phyloP scores from a whole-genome alignment of 2,888 invertebrate genomes.

The Marronus borbonicus region DNA sequence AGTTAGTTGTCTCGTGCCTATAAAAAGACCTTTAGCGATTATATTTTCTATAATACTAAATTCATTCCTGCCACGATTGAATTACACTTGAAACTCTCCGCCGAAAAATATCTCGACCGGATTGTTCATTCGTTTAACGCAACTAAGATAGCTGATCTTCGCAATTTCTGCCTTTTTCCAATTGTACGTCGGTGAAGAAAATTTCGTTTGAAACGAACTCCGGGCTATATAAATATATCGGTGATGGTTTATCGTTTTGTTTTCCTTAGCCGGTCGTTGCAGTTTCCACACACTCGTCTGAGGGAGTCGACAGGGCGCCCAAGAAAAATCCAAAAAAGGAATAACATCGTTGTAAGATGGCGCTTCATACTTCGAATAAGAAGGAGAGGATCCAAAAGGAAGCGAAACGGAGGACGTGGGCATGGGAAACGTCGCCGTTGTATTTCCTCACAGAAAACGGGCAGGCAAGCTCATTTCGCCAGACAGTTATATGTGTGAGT shows the following conservation, averaged over 20 bases:
- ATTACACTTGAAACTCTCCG: too few species aligned
- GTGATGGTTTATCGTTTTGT: conserved; percentile 69
- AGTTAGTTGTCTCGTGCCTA: too few species aligned
- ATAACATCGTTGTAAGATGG: conserved; percentile 64
- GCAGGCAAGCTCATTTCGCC: conserved; percentile 67
- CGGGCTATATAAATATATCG: conserved; percentile 65
- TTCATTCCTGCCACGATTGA: too few species aligned
- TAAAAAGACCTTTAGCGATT: too few species aligned
- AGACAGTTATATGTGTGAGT: conserved; percentile 70
- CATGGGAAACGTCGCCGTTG: conserved; percentile 43
- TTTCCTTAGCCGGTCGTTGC: conserved; percentile 66
- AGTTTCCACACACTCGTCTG: conserved; percentile 60
- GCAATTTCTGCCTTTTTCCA: not conserved
- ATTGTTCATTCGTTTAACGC: not conserved
- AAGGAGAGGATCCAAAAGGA: conserved; percentile 14
- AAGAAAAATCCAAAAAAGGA: conserved; percentile 62
- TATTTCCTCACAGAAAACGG: conserved; percentile 60
- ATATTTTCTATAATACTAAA: too few species aligned
- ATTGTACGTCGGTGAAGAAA: conserved; percentile 17
- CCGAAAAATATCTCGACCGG: not conserved
- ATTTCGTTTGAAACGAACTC: conserved; percentile 64
- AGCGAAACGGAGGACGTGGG: conserved; percentile 20
- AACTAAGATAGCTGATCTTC: conserved; percentile 16
- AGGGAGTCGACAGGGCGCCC: conserved; percentile 61
- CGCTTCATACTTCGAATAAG: conserved; percentile 30